Evolutionary conservation across 1,140 invertebrate genomes (phyloP).

Genomic region (Oreohelix idahoensis): DNA sequence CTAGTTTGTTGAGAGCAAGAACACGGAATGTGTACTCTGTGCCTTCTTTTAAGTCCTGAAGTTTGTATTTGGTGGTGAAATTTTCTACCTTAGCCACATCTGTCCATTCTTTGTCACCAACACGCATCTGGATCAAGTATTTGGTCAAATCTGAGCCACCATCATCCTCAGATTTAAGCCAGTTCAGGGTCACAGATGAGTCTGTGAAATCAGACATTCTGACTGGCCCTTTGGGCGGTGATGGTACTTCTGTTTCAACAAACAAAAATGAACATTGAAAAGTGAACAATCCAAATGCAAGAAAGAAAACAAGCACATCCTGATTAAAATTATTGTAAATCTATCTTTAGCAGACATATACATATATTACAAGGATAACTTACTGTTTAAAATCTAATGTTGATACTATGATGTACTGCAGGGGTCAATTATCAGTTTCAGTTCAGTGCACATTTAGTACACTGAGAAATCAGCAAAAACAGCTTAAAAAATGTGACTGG

Average conservation of each 20-base stretch:
- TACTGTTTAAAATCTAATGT: no score
- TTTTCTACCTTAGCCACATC: conserved; percentile 80
- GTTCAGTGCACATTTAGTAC: no score
- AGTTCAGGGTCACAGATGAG: conserved; percentile 88
- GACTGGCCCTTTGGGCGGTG: conserved; percentile 88
- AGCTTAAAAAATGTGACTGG: no score
- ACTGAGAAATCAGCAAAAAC: no score
- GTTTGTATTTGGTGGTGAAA: conserved; percentile 74
- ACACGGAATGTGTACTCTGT: conserved; percentile 75
- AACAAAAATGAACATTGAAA: conserved; percentile 2
- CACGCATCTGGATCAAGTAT: conserved; percentile 89
- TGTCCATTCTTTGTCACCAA: conserved; percentile 80
- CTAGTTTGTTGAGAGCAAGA: conserved; percentile 93
- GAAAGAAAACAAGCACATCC: no score
- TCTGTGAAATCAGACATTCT: conserved; percentile 70
- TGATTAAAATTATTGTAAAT: no score
- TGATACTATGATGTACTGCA: no score
- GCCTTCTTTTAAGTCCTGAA: conserved; percentile 80
- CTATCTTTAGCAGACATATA: no score
- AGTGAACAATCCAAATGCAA: no score
- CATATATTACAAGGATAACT: no score
- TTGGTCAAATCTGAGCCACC: conserved; percentile 95
- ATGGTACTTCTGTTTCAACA: conserved; percentile 75
- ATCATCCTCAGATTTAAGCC: conserved; percentile 97
- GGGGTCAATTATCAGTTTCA: no score